Percentiles rank a stretch among this genome's conserved stretches.
These are phyloP conservation scores for Zapus hudsonius DNA, from an alignment of 2,113 vertebrate species.

Conservation along the genomic window DNA sequence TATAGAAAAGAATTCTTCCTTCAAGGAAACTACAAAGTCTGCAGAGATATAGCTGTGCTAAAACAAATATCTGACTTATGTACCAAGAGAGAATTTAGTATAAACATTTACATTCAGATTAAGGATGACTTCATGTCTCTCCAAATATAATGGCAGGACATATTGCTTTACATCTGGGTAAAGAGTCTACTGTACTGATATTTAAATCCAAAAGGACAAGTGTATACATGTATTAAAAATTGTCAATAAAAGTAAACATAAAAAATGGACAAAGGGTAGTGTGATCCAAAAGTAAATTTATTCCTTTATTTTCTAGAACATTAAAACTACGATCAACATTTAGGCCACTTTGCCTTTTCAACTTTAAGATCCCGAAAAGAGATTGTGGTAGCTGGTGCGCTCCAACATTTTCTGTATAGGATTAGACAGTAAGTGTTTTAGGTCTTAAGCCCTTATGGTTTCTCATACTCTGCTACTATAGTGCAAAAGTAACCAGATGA, in stretches of 20 bases:
- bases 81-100: conserved; percentile 46
- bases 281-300: conserved; percentile 27
- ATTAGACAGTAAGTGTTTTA: neutral
- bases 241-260: no score
- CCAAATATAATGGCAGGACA: conserved; percentile 33
- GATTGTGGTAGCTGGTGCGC: neutral
- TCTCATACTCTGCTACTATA: neutral
- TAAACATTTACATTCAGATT: conserved; percentile 65
- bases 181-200: conserved; percentile 27
- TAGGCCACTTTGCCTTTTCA: conserved; percentile 25
- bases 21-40: conserved; percentile 31
- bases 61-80: conserved; percentile 49
- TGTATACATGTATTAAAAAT: no score
- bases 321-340: conserved; percentile 34
- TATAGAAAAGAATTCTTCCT: conserved; percentile 40
- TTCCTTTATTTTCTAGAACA: conserved; percentile 20
- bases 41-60: neutral
- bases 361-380: neutral
- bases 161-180: conserved; percentile 52
- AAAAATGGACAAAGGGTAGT: neutral
- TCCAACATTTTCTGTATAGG: conserved; percentile 13
- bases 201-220: conserved; percentile 39
- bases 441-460: neutral
- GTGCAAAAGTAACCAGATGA: neutral
- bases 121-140: conserved; percentile 49